phyloP scores from a whole-genome alignment of 92 coral and sea anemone genomes.

The Montipora capitata region DNA sequence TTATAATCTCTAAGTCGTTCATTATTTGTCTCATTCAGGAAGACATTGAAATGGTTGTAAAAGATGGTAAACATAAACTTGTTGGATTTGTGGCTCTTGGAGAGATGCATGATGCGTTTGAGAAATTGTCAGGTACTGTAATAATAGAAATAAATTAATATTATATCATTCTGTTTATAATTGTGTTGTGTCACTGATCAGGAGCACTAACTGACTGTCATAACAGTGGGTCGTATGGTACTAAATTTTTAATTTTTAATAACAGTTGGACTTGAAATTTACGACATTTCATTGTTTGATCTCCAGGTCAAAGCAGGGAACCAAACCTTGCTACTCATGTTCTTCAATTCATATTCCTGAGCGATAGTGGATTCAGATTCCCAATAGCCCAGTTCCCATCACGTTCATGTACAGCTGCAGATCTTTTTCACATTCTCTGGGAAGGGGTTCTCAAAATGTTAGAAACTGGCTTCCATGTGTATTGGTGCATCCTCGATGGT shows the following conservation, averaged over 20 bases:
- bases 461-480: conserved; percentile 45
- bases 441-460: conserved; percentile 70
- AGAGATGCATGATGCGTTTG: conserved; percentile 34
- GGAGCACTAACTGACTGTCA: too few species aligned
- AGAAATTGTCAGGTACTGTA: conserved; percentile 33
- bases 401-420: conserved; percentile 42
- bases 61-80: conserved; percentile 45
- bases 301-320: conserved; percentile 23
- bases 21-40: conserved; percentile 25
- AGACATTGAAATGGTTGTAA: conserved; percentile 48
- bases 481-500: conserved; percentile 69
- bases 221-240: too few species aligned
- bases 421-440: conserved; percentile 47
- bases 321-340: conserved; percentile 66
- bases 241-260: too few species aligned
- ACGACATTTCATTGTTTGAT: background rate
- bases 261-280: too few species aligned
- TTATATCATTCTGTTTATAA: too few species aligned
- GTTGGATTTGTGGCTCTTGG: conserved; percentile 57
- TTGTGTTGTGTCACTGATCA: too few species aligned
- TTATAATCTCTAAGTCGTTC: background rate
- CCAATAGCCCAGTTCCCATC: conserved; percentile 71
- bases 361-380: conserved; percentile 68
- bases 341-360: conserved; percentile 57
- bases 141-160: too few species aligned